These are phyloP conservation scores for Tapirus indicus DNA, from an alignment of 2,797 vertebrate genomes.

Conservation along the genomic window DNA sequence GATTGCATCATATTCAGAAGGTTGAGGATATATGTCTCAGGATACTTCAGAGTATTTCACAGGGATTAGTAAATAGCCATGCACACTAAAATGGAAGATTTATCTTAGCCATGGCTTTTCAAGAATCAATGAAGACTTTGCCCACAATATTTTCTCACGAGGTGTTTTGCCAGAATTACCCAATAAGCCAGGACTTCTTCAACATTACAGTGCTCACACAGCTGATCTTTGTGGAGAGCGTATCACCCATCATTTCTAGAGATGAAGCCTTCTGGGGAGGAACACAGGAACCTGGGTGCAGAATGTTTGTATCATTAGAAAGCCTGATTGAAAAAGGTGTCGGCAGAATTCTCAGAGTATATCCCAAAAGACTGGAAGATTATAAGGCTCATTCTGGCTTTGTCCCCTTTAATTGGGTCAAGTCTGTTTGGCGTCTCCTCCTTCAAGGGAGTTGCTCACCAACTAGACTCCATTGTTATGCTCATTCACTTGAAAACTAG, in stretches of 20 bases:
- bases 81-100: neutral
- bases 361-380: neutral
- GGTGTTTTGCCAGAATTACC: neutral
- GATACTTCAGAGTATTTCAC: neutral
- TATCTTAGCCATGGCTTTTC: neutral
- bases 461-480: neutral
- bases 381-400: neutral
- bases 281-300: neutral
- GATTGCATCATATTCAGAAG: slow-evolving; percentile 9
- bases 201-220: neutral
- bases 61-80: neutral
- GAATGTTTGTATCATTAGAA: neutral
- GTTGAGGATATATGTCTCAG: neutral
- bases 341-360: neutral
- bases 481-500: neutral
- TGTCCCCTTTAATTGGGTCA: neutral
- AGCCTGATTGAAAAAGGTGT: neutral
- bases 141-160: neutral
- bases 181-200: neutral
- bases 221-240: neutral
- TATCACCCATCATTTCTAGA: neutral
- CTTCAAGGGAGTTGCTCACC: neutral
- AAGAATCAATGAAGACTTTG: neutral
- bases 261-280: neutral
- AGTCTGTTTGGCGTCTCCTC: neutral